Conservation (phyloP, 2,797 vertebrate species). For the Parambassis ranga region DNA sequence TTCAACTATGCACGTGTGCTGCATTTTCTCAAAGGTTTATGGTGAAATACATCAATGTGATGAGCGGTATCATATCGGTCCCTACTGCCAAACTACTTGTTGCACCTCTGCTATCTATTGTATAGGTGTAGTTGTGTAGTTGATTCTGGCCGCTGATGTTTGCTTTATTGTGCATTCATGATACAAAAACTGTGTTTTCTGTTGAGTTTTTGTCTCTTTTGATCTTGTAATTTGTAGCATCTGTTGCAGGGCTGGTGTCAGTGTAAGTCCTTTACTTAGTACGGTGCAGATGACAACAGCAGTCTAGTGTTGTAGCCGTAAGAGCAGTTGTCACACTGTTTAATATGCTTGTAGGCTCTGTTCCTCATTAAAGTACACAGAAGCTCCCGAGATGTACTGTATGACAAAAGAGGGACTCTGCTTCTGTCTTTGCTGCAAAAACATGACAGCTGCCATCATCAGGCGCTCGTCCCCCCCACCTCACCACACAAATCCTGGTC, state of each 20-base stretch:
- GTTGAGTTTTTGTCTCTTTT: background rate
- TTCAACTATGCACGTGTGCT: no score
- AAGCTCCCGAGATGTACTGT: constrained; percentile 54
- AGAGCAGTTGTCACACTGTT: constrained; percentile 51
- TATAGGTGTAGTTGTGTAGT: no score
- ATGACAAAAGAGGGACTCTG: constrained; percentile 53
- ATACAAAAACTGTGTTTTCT: background rate
- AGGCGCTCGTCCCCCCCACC: constrained; percentile 14
- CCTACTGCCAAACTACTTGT: no score
- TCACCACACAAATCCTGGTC: constrained; percentile 30
- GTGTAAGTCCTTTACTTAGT: constrained; percentile 29
- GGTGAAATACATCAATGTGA: no score
- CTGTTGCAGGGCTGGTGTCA: constrained; percentile 18
- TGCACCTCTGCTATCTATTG: no score
- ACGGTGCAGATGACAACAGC: constrained; percentile 18
- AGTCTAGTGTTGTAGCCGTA: constrained; percentile 40
- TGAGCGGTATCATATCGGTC: no score
- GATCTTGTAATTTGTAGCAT: background rate
- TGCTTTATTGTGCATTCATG: background rate
- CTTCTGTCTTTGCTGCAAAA: constrained; percentile 56
- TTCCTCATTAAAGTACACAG: constrained; percentile 71
- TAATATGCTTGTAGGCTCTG: constrained; percentile 67
- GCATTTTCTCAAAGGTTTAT: no score
- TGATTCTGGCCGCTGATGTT: no score
- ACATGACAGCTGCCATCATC: constrained; percentile 72